Evolutionary conservation across 2,888 invertebrate species (phyloP).

Genomic region (Aplocera efformata): DNA sequence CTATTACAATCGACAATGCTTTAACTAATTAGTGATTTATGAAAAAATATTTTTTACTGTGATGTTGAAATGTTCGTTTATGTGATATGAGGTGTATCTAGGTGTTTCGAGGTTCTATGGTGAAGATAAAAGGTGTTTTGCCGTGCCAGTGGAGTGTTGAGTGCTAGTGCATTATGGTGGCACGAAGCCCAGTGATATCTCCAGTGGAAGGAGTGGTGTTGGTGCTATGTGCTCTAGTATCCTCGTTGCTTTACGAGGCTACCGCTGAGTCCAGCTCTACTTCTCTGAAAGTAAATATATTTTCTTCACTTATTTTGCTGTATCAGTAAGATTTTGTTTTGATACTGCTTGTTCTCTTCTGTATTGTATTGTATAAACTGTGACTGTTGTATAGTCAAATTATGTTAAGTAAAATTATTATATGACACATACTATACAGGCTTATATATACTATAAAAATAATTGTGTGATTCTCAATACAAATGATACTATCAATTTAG

Average conservation of each 20-base stretch:
- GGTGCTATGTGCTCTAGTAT: constrained; percentile 50
- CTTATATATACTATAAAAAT: too few relatives aligned
- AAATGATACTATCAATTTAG: too few relatives aligned
- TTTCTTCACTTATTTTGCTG: constrained; percentile 58
- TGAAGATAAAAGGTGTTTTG: constrained; percentile 59
- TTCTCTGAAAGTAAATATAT: constrained; percentile 72
- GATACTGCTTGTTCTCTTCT: constrained; percentile 43
- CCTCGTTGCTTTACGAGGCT: constrained; percentile 31
- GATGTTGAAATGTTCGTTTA: constrained; percentile 60
- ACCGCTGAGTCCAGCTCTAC: constrained; percentile 38
- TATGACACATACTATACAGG: too few relatives aligned
- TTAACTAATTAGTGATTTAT: constrained; percentile 73
- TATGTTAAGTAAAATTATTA: constrained; percentile 9
- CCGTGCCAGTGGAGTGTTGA: constrained; percentile 62
- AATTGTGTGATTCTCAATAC: too few relatives aligned
- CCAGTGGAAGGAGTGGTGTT: constrained; percentile 46
- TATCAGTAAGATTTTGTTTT: constrained; percentile 51
- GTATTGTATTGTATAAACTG: constrained; percentile 29
- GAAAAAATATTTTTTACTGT: constrained; percentile 40
- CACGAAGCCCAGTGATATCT: constrained; percentile 42
- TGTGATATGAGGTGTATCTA: constrained; percentile 74
- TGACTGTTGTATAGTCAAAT: constrained; percentile 23
- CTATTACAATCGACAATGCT: constrained; percentile 75
- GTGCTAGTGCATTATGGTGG: constrained; percentile 47
- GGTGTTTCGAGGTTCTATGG: constrained; percentile 60